Base-by-base conservation (phyloP, 2,113 vertebrate species). In the Riparia riparia region DNA sequence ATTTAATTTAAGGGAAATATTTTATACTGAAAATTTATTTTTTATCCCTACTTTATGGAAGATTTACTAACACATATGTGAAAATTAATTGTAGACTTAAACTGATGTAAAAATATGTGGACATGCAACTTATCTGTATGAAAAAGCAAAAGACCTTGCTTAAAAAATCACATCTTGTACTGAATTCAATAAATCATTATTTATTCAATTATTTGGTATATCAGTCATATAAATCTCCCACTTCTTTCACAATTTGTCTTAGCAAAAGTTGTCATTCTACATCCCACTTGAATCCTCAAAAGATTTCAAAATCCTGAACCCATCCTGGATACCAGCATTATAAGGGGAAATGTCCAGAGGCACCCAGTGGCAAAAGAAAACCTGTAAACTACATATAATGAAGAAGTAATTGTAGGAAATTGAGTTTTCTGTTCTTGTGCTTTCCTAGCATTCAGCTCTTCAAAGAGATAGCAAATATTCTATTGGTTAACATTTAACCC, bases 401-500 rank as follows among this genome's bases (percentile, higher is more conserved):
- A 83, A 71, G 69, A 76, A 80, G 14, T 54, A 47, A 32, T 21
- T 66, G 66, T 32, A 92, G 51, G 56, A 90, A 93, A 92, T 64
- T 6, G 29, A 93, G 10, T 66, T 73, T 90, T 93, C 34, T 70
- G 12, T 60, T 91, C 68, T 64, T 77, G 34, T 82, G 32, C n/a
- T 92, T 95, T 92, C 79, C 25, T 74, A 90, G 6, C 32, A 61
- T 72, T 84, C 80, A 90, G 56, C 28, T 42, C 49, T 61, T 87
- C 50, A 78, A 81, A 96, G 56, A 61, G 58, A 61, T 47, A 61
- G 81, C 81, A 89, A 82, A 81, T 85, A 81, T 73, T 83, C 65
- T 83, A 87, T 89, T 89, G 60, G 37, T 70, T 87, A 97, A 93
- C 88, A 82, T 97, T 98, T 98, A 97, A 97, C 97, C 97, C 84